phyloP scores from a whole-genome alignment of 2,888 invertebrate genomes.

The Parthenolecanium corni region DNA sequence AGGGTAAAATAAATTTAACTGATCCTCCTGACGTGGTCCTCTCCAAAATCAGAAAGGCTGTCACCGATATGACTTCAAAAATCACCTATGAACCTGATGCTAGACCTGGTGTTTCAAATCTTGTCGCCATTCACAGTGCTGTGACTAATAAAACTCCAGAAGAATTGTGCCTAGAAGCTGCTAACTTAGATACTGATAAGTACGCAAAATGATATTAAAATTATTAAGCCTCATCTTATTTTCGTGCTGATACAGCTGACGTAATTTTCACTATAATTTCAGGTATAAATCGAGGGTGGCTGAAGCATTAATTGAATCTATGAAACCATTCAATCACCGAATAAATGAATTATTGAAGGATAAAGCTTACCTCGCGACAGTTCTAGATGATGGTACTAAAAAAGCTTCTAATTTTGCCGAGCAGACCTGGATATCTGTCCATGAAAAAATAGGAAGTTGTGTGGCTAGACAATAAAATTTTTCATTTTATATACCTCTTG shows the following conservation, averaged over 20 bases:
- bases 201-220: conserved; percentile 39
- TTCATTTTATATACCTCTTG: too few species aligned
- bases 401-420: conserved; percentile 53
- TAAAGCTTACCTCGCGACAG: conserved; percentile 49
- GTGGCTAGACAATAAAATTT: neutral
- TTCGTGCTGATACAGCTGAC: neutral
- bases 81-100: conserved; percentile 66
- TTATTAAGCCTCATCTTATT: conserved; percentile 23
- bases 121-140: conserved; percentile 70
- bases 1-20: conserved; percentile 64
- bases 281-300: conserved; percentile 62
- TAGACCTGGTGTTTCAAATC: conserved; percentile 81
- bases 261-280: conserved; percentile 33
- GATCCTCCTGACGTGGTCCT: conserved; percentile 59
- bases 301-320: conserved; percentile 55
- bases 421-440: conserved; percentile 52
- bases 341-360: conserved; percentile 48
- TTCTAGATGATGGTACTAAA: conserved; percentile 52
- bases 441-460: conserved; percentile 46
- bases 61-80: conserved; percentile 78
- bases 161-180: conserved; percentile 55
- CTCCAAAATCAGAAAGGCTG: conserved; percentile 69
- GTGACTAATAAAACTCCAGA: conserved; percentile 53
- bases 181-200: conserved; percentile 59
- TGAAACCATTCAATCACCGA: conserved; percentile 56